Conservation (phyloP, 2,113 vertebrate genomes). For the Ptilonorhynchus violaceus region DNA sequence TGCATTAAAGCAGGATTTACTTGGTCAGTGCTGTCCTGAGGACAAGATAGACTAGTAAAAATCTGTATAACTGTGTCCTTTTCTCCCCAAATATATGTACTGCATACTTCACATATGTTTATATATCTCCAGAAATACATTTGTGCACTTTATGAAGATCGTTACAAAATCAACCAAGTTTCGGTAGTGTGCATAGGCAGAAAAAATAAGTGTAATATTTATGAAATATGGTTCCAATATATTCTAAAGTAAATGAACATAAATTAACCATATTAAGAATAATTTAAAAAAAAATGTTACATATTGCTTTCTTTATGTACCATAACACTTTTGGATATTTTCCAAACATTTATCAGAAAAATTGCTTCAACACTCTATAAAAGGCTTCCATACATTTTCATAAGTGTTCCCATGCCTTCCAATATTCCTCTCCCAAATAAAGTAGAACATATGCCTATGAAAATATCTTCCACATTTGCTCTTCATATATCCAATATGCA, state of each 20-base stretch:
- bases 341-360: slow-evolving; percentile 49
- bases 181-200: neutral
- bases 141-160: neutral
- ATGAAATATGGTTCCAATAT: neutral
- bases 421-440: slow-evolving; percentile 11
- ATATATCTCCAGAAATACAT: neutral
- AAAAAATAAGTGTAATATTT: neutral
- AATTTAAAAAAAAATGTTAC: neutral
- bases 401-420: neutral
- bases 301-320: neutral
- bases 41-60: neutral
- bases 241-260: neutral
- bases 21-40: neutral
- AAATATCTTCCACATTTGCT: slow-evolving; percentile 42
- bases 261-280: slow-evolving; percentile 6
- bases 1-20: neutral
- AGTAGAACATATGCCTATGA: slow-evolving; percentile 18
- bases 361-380: neutral
- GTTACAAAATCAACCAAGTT: neutral
- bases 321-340: slow-evolving; percentile 17
- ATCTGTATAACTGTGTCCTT: neutral
- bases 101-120: neutral
- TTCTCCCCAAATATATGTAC: neutral
- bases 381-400: slow-evolving; percentile 15
- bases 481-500: neutral